Base-by-base conservation (phyloP, 2,888 invertebrate genomes). In the Oscheius sp. region DNA sequence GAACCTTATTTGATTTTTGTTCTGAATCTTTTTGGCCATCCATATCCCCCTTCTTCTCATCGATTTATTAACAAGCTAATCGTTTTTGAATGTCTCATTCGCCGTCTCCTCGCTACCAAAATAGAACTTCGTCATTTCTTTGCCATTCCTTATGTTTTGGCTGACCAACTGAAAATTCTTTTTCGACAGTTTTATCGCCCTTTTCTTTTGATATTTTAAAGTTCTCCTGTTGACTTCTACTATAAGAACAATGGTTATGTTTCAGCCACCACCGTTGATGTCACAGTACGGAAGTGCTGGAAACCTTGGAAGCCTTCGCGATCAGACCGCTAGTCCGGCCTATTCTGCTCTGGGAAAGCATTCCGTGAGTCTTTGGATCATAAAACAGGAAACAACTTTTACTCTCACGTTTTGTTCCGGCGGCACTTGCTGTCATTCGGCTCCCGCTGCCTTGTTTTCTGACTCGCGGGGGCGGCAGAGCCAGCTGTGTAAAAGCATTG, bases 231-330 rank as follows among this genome's bases (percentile, higher is more conserved):
- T 21, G 21, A 21, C 21, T 21, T 21, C 21, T 21, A 21, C 21
- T 21, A 21, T 21, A 21, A 21, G 21, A 21, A 21, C 21, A 21
- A 21, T 42, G 42, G 3, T 42, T 42, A 42, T 65, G 4, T 62
- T 50, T 47, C 65, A 55, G 66, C 66, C 47, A 53, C 48, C 42
- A 42, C 42, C 42, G 10, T 58, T 70, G 21, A 79, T 82, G 82
- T 84, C 84, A 50, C 83, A 83, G 59, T 85, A 85, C 78, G 84
- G 84, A 51, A 86, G 85, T 70, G 78, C 79, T 73, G 82, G 83
- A 55, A 85, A 81, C 70, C 74, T 85, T 48, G 76, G 76, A 58
- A 77, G 73, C 57, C 76, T 78, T 63, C 78, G 83, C 13, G 80
- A 80, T 57, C 74, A 78, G 63, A 77, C 80, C 73, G 78, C 70